A percentile compares a stretch with the other conserved stretches of the same genome.
Conservation (phyloP, 2,113 vertebrate genomes). For the Erythrocercus mccallii region DNA sequence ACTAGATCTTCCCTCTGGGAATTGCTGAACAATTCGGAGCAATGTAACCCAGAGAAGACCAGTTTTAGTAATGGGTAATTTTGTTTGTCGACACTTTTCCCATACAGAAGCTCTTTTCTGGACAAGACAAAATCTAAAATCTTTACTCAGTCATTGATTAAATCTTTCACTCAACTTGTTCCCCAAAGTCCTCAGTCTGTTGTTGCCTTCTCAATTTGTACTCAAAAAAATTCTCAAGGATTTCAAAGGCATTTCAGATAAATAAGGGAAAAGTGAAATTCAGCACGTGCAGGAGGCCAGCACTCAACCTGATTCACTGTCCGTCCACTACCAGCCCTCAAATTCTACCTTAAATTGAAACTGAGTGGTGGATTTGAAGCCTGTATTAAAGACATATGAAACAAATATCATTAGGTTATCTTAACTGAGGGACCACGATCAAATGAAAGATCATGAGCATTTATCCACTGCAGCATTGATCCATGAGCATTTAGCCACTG, state of each 20-base stretch:
- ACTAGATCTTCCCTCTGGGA: slow-evolving; percentile 21
- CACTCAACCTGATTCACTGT: background rate
- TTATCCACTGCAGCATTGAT: too few relatives aligned
- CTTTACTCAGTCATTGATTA: background rate
- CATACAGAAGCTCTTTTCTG: background rate
- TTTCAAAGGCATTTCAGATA: background rate
- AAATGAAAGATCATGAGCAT: background rate
- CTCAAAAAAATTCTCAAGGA: background rate
- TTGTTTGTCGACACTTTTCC: background rate
- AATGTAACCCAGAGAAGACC: background rate
- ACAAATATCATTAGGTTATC: background rate
- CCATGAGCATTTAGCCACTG: too few relatives aligned
- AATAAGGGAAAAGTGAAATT: background rate
- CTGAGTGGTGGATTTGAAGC: background rate
- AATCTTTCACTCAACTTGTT: background rate
- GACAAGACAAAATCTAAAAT: background rate
- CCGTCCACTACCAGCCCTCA: background rate
- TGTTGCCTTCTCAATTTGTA: background rate
- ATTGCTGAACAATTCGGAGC: slow-evolving; percentile 4
- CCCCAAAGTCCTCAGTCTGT: background rate
- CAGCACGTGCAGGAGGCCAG: background rate
- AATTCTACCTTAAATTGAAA: background rate
- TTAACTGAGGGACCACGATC: background rate
- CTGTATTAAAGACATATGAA: background rate
- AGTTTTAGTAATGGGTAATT: background rate